Conservation (phyloP, 2,888 invertebrate species). For the Drosophila histrio region DNA sequence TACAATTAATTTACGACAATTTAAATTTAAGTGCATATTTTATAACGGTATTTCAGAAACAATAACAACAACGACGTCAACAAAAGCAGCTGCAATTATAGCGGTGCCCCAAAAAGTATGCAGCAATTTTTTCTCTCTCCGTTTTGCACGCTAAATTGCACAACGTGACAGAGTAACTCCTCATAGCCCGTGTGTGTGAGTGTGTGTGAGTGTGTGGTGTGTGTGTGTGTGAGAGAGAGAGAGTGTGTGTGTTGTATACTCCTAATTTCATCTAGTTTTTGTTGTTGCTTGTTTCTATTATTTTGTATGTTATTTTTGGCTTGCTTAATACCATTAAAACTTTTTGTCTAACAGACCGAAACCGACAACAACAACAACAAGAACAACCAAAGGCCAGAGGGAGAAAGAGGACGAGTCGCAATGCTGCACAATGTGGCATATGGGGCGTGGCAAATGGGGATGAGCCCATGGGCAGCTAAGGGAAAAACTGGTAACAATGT, state of each 20-base stretch:
- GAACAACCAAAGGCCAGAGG: not conserved
- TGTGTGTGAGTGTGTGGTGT: conserved; percentile 15
- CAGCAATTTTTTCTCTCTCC: conserved; percentile 44
- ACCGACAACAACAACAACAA: conserved; percentile 36
- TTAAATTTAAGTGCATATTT: conserved; percentile 68
- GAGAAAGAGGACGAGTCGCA: conserved; percentile 14
- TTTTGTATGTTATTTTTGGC: conserved; percentile 59
- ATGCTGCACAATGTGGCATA: conserved; percentile 23
- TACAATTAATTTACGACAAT: conserved; percentile 72
- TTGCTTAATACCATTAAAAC: conserved; percentile 71
- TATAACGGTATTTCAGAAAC: conserved; percentile 36
- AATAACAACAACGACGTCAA: not conserved
- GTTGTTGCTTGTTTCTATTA: conserved; percentile 30
- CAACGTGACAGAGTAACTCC: conserved; percentile 11
- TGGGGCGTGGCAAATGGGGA: conserved; percentile 19
- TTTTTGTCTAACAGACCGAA: conserved; percentile 73
- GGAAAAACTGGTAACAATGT: conserved; percentile 53
- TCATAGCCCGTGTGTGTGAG: not conserved
- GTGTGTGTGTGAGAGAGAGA: conserved; percentile 10
- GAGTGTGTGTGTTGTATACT: too few relatives aligned
- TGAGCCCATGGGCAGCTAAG: conserved; percentile 32
- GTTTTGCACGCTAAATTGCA: conserved; percentile 44
- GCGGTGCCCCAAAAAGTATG: conserved; percentile 47
- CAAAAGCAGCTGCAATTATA: conserved; percentile 41
- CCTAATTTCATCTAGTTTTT: conserved; percentile 49